These are phyloP conservation scores for Gobio occitaniae DNA, from an alignment of 2,797 vertebrate genomes.

Conservation along the genomic window DNA sequence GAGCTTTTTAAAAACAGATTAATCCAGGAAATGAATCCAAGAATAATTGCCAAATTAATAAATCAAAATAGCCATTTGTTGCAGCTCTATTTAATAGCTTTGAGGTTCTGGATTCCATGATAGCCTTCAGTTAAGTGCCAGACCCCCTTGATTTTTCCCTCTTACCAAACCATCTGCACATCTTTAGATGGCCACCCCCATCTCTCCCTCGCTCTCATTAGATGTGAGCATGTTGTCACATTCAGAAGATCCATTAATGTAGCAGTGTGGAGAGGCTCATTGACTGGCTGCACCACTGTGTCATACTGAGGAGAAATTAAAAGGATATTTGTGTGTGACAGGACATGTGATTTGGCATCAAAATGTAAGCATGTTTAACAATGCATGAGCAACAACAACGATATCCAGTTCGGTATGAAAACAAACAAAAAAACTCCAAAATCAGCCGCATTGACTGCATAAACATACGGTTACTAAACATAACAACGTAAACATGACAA, in stretches of 20 bases:
- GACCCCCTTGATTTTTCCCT: constrained; percentile 13
- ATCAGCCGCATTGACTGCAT: too few species aligned
- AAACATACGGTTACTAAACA: too few species aligned
- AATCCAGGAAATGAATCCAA: not conserved
- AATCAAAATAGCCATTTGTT: constrained; percentile 25
- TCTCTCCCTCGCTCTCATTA: constrained; percentile 34
- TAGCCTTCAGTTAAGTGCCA: constrained; percentile 40
- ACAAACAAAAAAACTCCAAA: too few species aligned
- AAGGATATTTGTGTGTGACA: constrained; percentile 38
- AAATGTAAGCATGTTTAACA: constrained; percentile 58
- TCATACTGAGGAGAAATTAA: constrained; percentile 48
- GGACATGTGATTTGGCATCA: constrained; percentile 40
- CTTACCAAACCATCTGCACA: constrained; percentile 29
- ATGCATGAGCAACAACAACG: constrained; percentile 10
- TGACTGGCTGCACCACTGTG: constrained; percentile 35
- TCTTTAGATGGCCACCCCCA: constrained; percentile 2
- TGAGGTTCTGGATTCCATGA: constrained; percentile 37
- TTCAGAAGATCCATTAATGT: constrained; percentile 50
- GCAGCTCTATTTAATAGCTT: constrained; percentile 55
- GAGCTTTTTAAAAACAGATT: not conserved
- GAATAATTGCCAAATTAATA: not conserved
- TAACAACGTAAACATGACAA: too few species aligned
- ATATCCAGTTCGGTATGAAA: too few species aligned
- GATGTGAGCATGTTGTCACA: constrained; percentile 53
- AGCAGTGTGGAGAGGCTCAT: constrained; percentile 46